phyloP scores from a whole-genome alignment of 1,140 invertebrate species.

The Pygmarrhopalites habei region DNA sequence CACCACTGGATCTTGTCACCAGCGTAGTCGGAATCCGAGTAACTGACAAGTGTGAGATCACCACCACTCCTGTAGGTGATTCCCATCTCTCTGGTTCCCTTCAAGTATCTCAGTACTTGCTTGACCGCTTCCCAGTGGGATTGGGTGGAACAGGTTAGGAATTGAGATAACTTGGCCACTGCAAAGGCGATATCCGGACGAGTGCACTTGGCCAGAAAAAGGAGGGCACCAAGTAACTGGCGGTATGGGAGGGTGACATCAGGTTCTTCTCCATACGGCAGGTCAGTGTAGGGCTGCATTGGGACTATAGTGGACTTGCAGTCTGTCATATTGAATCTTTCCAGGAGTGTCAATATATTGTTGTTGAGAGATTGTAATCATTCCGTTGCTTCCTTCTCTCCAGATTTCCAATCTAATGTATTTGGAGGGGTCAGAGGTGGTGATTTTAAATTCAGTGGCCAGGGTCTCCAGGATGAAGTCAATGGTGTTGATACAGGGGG shows the following conservation, averaged over 20 bases:
- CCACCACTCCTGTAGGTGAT: not conserved
- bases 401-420: not conserved
- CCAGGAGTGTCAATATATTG: not conserved
- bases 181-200: slow-evolving; percentile 12
- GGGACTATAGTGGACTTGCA: not conserved
- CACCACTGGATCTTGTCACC: not conserved
- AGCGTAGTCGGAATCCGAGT: slow-evolving; percentile 9
- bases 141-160: slow-evolving; percentile 40
- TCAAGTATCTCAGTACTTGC: slow-evolving; percentile 3
- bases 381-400: not conserved
- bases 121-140: slow-evolving; percentile 31
- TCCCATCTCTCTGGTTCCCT: slow-evolving; percentile 2
- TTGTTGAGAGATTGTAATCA: not conserved
- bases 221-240: slow-evolving; percentile 5
- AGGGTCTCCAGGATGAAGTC: not conserved
- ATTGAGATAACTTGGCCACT: slow-evolving; percentile 42
- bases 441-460: not conserved
- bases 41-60: not conserved
- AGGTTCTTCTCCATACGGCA: not conserved
- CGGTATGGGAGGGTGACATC: not conserved
- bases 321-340: slow-evolving; percentile 3
- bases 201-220: slow-evolving; percentile 8
- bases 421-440: not conserved
- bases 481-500: not conserved
- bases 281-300: not conserved